A percentile compares a stretch with the other conserved stretches of the same genome.
Evolutionary conservation across 2,888 invertebrate species (phyloP).

Genomic region (Nyleta sp.): DNA sequence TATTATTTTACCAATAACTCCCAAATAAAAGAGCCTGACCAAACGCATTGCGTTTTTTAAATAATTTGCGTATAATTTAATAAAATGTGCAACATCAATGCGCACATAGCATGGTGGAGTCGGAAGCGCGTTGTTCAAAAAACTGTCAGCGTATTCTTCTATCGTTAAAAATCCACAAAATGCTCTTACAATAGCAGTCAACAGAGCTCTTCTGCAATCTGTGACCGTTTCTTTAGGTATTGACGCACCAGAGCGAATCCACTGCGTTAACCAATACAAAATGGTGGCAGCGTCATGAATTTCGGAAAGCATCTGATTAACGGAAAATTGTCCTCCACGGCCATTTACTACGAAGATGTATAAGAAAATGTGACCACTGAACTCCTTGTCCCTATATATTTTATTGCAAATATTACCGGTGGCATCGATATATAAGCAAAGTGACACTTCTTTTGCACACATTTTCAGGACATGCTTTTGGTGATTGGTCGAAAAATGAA

Average conservation of each 20-base stretch:
- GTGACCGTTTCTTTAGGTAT: conserved; percentile 34
- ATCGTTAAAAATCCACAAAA: background rate
- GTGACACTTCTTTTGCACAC: conserved; percentile 32
- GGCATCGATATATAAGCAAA: conserved; percentile 26
- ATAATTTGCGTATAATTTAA: conserved; percentile 30
- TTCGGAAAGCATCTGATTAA: conserved; percentile 37
- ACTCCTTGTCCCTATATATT: conserved; percentile 1
- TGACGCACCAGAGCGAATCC: conserved; percentile 16
- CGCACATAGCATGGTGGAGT: conserved; percentile 32
- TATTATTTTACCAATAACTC: conserved; percentile 39
- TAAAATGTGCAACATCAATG: conserved; percentile 49
- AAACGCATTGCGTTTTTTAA: conserved; percentile 16
- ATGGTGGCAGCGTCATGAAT: conserved; percentile 18
- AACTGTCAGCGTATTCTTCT: conserved; percentile 21
- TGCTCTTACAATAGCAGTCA: background rate
- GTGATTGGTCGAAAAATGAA: conserved; percentile 49
- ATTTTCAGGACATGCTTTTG: conserved; percentile 19
- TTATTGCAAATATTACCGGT: conserved; percentile 28
- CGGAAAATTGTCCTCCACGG: conserved; percentile 14
- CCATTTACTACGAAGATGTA: conserved; percentile 20
- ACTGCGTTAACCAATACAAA: conserved; percentile 17
- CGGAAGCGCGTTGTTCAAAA: background rate
- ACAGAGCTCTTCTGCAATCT: background rate
- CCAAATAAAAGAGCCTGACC: conserved; percentile 33
- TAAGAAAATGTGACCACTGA: conserved; percentile 25